Conservation (phyloP, 2,888 invertebrate species). For the Tetropium fuscum region DNA sequence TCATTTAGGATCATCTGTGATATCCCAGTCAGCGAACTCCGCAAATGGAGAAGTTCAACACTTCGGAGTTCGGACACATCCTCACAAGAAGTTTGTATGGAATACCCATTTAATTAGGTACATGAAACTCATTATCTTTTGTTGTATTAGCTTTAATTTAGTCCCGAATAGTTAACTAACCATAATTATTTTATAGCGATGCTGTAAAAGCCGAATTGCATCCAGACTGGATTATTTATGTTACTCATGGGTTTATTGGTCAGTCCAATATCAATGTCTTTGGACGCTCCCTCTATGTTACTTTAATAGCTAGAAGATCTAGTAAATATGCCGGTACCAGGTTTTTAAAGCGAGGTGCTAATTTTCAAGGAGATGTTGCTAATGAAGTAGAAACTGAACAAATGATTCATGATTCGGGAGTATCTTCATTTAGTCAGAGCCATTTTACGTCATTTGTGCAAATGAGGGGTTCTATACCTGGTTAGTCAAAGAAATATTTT, state of each 20-base stretch:
- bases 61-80: slow-evolving; percentile 80
- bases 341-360: slow-evolving; percentile 96
- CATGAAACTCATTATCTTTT: slow-evolving; percentile 10
- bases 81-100: slow-evolving; percentile 94
- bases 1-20: slow-evolving; percentile 41
- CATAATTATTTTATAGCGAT: slow-evolving; percentile 29
- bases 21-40: slow-evolving; percentile 41
- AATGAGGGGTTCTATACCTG: slow-evolving; percentile 96
- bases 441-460: slow-evolving; percentile 94
- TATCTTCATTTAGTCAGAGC: slow-evolving; percentile 78
- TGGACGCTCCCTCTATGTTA: slow-evolving; percentile 88
- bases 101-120: slow-evolving; percentile 89
- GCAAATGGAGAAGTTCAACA: slow-evolving; percentile 67
- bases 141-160: no score
- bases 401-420: slow-evolving; percentile 89
- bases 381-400: slow-evolving; percentile 99
- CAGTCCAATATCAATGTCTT: slow-evolving; percentile 93
- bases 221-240: slow-evolving; percentile 93
- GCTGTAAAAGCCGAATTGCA: slow-evolving; percentile 78
- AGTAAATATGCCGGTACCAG: slow-evolving; percentile 97
- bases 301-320: slow-evolving; percentile 92
- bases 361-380: slow-evolving; percentile 93
- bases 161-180: no score
- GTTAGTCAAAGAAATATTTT: slow-evolving; percentile 30
- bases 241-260: slow-evolving; percentile 95